These are phyloP conservation scores for Poeciliopsis turneri DNA, from an alignment of 2,797 vertebrate genomes.

Conservation along the genomic window DNA sequence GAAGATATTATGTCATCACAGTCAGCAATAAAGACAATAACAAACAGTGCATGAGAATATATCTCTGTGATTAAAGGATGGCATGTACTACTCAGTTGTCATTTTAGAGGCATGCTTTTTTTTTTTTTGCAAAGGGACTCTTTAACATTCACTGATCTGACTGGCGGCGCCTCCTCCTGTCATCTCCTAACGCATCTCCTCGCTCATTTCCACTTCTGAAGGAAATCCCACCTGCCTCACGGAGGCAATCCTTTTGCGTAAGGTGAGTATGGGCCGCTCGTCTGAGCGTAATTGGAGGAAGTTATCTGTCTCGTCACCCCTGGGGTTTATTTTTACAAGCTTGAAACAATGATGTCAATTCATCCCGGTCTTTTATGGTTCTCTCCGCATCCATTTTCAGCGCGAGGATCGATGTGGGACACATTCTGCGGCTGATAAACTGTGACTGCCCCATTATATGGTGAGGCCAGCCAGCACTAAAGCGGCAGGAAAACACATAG, in stretches of 20 bases:
- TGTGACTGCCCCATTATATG: constrained; percentile 16
- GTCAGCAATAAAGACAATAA: constrained; percentile 15
- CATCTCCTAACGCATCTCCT: constrained; percentile 38
- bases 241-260: background rate
- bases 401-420: constrained; percentile 51
- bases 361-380: constrained; percentile 43
- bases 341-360: constrained; percentile 45
- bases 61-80: constrained; percentile 17
- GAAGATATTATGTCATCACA: constrained; percentile 12
- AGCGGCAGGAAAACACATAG: constrained; percentile 6
- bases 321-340: constrained; percentile 27
- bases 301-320: constrained; percentile 26
- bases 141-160: constrained; percentile 35
- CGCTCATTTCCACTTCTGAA: constrained; percentile 64
- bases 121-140: constrained; percentile 5
- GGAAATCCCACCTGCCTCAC: constrained; percentile 30
- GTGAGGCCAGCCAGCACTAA: constrained; percentile 23
- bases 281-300: constrained; percentile 44
- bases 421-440: constrained; percentile 55
- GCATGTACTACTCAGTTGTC: constrained; percentile 19
- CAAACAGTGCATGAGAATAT: constrained; percentile 8
- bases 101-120: background rate
- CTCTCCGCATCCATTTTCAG: constrained; percentile 38
- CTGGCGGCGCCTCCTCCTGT: constrained; percentile 49
- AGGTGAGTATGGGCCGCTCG: background rate